phyloP scores from a whole-genome alignment of 1,140 invertebrate species.

The Mycetomoellerius zeteki region DNA sequence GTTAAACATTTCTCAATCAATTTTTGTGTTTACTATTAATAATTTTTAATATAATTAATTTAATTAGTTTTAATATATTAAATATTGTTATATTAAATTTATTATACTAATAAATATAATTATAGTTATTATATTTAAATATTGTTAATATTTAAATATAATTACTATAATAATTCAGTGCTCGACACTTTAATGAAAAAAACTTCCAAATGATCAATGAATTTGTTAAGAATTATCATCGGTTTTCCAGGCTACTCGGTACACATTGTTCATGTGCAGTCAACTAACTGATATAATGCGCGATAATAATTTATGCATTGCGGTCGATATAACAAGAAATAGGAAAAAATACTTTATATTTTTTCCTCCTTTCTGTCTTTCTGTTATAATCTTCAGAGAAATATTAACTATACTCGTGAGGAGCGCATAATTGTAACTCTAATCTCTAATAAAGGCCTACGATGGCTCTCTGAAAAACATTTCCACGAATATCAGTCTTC shows the following conservation, averaged over 20 bases:
- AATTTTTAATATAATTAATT: too few relatives aligned
- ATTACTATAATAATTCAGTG: background rate
- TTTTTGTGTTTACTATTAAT: too few relatives aligned
- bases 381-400: background rate
- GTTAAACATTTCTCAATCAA: too few relatives aligned
- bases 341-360: background rate
- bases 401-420: background rate
- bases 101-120: too few relatives aligned
- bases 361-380: background rate
- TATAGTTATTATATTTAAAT: too few relatives aligned
- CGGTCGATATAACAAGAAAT: background rate
- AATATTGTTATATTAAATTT: too few relatives aligned
- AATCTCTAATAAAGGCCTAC: slow-evolving; percentile 20
- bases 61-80: too few relatives aligned
- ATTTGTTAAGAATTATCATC: slow-evolving; percentile 8
- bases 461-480: slow-evolving; percentile 14
- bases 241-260: background rate
- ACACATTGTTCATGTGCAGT: background rate
- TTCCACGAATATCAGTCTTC: slow-evolving; percentile 19
- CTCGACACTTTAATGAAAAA: slow-evolving; percentile 1
- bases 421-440: slow-evolving; percentile 14
- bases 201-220: background rate
- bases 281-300: background rate
- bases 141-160: too few relatives aligned
- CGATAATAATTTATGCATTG: background rate